Base-by-base conservation (phyloP, 2,888 invertebrate species). In the Drosophila neonasuta region DNA sequence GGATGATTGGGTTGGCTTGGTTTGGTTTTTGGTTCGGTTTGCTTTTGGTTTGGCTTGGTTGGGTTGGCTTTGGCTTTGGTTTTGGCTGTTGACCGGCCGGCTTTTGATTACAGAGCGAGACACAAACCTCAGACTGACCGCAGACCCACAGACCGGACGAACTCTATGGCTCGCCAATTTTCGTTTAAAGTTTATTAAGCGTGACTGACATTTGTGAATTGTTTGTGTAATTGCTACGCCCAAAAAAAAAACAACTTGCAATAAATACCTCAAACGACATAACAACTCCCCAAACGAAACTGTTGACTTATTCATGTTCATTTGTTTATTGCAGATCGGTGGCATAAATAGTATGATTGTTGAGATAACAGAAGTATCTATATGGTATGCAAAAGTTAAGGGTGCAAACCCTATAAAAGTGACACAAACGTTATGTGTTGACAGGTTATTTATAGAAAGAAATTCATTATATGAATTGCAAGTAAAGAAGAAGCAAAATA, bases 151-250 rank as follows among this genome's bases (percentile, higher is more conserved):
- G 65, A 73, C 73, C 75, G 73, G 74, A 74, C 77, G 63, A 78
- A 68, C 83, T 74, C 77, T 74, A 82, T 71, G 83, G 80, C 69
- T 74, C 73, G 80, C 54, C 72, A 86, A 80, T 72, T 79, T 56
- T 71, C 82, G 71, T 77, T 82, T 82, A 76, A 67, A 72, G 72
- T 84, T 84, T 87, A 84, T 84, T 87, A 77, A 74, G 87, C 83
- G 87, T 84, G 80, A 84, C 83, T 87, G 87, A 84, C 87, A 86
- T 83, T 80, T 78, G 78, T 71, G 74, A 77, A 64, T 74, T 72
- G 68, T 67, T 68, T 72, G 51, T 77, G 78, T 78, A 74, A 71
- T 77, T 86, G 80, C 61, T 71, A 79, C 81, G 84, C 82, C 84
- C 84, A 61, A 77, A 62, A 24, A 62, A 24, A 24, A 24, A 5